Evolutionary conservation across 2,113 vertebrate species (phyloP).

Genomic region (Telmatochromis sp.): DNA sequence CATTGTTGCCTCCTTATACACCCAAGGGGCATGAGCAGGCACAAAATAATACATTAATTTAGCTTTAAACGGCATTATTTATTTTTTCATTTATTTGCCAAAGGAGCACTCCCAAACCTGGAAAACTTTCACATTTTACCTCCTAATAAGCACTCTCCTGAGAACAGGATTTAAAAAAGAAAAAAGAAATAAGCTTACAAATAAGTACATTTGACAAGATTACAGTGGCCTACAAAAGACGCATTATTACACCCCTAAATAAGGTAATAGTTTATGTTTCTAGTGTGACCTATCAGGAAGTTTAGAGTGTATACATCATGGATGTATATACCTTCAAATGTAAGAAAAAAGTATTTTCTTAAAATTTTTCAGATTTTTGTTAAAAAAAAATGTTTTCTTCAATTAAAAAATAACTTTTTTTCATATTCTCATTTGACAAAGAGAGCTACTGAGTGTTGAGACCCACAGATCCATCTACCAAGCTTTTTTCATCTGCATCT

Average conservation of each 20-base stretch:
- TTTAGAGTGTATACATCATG: neutral
- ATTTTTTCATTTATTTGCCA: conserved; percentile 44
- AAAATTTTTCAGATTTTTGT: neutral
- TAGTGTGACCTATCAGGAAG: neutral
- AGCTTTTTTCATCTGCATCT: conserved; percentile 22
- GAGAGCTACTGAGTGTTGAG: neutral
- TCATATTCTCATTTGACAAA: conserved; percentile 25
- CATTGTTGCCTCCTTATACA: neutral
- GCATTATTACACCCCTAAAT: neutral
- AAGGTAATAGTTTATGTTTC: neutral
- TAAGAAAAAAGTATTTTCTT: neutral
- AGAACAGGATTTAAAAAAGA: neutral
- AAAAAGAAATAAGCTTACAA: neutral
- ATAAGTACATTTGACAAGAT: neutral
- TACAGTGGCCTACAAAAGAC: neutral
- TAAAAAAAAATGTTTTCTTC: neutral
- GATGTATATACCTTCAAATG: neutral
- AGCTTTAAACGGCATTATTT: conserved; percentile 45
- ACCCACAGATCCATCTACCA: conserved; percentile 17
- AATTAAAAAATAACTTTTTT: neutral
- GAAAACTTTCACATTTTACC: neutral
- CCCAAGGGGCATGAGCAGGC: conserved; percentile 41
- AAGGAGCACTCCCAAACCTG: conserved; percentile 6
- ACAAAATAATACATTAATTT: conserved; percentile 40
- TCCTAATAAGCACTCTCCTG: neutral